These are phyloP conservation scores for Pantelozetes paolii DNA, from an alignment of 2,888 invertebrate genomes.

Conservation along the genomic window DNA sequence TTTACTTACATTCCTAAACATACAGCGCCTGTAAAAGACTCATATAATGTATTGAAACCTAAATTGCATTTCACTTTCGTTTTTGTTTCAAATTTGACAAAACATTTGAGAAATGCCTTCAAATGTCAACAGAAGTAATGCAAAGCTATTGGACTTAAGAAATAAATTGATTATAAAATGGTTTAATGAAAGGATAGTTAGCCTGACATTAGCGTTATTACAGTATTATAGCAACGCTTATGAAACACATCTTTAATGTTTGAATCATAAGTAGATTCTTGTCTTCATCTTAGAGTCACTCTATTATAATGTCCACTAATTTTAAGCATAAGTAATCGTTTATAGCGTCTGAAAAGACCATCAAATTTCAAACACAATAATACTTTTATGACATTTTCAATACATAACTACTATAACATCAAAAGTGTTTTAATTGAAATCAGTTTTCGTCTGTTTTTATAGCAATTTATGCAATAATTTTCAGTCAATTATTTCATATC, in stretches of 20 bases:
- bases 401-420: too few species aligned
- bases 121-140: not conserved
- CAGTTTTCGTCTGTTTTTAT: too few species aligned
- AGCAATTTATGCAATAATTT: too few species aligned
- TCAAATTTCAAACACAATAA: too few species aligned
- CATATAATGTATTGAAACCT: not conserved
- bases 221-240: not conserved
- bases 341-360: too few species aligned
- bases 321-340: too few species aligned
- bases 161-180: conserved; percentile 9
- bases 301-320: too few species aligned
- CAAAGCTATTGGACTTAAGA: too few species aligned
- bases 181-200: not conserved
- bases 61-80: not conserved
- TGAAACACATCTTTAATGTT: not conserved
- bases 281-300: too few species aligned
- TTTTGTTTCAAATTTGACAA: not conserved
- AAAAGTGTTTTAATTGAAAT: too few species aligned
- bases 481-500: too few species aligned
- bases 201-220: not conserved
- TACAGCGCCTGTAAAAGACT: not conserved
- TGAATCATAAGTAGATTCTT: not conserved
- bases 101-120: not conserved
- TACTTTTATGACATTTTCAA: too few species aligned
- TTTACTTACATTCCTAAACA: not conserved